Conservation (phyloP, 2,797 vertebrate species). For the Taeniopygia guttata region DNA sequence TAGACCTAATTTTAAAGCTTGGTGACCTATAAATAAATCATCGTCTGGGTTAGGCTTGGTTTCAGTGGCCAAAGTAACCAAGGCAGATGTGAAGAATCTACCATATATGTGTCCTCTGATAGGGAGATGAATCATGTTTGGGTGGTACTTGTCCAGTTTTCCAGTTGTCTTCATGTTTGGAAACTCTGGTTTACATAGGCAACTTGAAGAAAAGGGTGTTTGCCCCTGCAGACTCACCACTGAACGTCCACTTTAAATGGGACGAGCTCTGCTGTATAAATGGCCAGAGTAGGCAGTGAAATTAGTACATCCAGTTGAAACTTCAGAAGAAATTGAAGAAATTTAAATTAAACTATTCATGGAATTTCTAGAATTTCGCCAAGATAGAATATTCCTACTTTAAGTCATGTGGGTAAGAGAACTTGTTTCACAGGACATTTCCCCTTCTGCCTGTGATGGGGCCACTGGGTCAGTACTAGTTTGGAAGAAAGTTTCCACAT, state of each 20-base stretch:
- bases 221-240: not conserved
- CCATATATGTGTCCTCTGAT: rapidly evolving
- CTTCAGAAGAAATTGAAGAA: not conserved
- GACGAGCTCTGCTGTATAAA: not conserved
- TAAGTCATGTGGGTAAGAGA: not conserved
- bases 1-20: not conserved
- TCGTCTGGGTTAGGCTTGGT: not conserved
- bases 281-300: not conserved
- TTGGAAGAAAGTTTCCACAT: conserved; percentile 26
- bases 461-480: conserved; percentile 2
- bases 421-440: not conserved
- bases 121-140: not conserved
- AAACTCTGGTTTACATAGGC: not conserved
- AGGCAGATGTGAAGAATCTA: not conserved
- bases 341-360: not conserved
- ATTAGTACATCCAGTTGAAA: not conserved
- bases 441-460: not conserved
- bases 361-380: not conserved
- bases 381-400: not conserved
- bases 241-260: not conserved
- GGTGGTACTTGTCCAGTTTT: not conserved
- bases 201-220: not conserved
- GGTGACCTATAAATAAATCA: not conserved
- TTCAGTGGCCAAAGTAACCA: not conserved
- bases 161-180: not conserved